These are phyloP conservation scores for Tachina grossa DNA, from an alignment of 2,888 invertebrate species.

Conservation along the genomic window DNA sequence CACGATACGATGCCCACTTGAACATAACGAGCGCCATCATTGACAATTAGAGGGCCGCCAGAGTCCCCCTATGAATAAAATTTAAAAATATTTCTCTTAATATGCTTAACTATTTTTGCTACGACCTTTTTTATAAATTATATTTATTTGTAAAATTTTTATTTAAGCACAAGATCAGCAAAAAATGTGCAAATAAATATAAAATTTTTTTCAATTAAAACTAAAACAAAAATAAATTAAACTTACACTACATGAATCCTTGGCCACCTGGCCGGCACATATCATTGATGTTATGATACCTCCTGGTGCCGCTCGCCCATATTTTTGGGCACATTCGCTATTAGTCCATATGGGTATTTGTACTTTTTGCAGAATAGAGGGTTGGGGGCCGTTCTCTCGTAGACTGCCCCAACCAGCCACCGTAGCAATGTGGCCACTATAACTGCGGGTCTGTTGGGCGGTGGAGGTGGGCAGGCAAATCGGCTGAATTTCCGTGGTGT, in stretches of 20 bases:
- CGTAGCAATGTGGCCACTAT: slow-evolving; percentile 88
- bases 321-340: slow-evolving; percentile 89
- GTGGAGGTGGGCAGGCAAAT: slow-evolving; percentile 88
- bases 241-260: slow-evolving; percentile 95
- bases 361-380: slow-evolving; percentile 91
- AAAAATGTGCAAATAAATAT: too few relatives aligned
- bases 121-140: too few relatives aligned
- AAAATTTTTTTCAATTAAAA: background rate
- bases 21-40: slow-evolving; percentile 89
- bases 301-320: slow-evolving; percentile 92
- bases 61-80: slow-evolving; percentile 88
- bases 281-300: slow-evolving; percentile 94
- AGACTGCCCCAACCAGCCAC: slow-evolving; percentile 90
- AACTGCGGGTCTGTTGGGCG: slow-evolving; percentile 83
- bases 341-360: slow-evolving; percentile 93
- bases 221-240: background rate
- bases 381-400: slow-evolving; percentile 89
- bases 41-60: slow-evolving; percentile 93
- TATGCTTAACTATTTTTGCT: too few relatives aligned
- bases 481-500: slow-evolving; percentile 88
- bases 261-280: slow-evolving; percentile 92
- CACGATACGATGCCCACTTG: slow-evolving; percentile 95
- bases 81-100: background rate
- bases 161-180: too few relatives aligned
- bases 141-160: too few relatives aligned